Base-by-base conservation (phyloP, 1,140 invertebrate genomes). In the Philopotamus ludificatus region DNA sequence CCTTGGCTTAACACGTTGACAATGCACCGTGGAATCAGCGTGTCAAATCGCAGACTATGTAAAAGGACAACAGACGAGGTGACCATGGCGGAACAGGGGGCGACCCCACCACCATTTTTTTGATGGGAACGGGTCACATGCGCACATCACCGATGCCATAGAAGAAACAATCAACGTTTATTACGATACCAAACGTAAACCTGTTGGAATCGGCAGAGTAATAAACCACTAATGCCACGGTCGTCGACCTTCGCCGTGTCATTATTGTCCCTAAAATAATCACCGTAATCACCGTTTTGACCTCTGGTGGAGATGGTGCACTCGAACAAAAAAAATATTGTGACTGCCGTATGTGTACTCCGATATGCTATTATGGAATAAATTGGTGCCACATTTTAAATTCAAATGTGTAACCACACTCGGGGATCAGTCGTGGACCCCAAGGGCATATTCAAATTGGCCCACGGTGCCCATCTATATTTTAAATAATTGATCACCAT, bases 11-110 rank as follows among this genome's bases (percentile, higher is more conserved):
- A 63, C 61, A 21, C 42, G 61, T 63, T 42, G 7, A 63, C 61
- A 63, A 63, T 63, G 42, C 26, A 53, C 50, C 61, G 61, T 63
- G 61, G 55, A 28, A 63, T 63, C 47, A 54, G 61, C 26, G 61
- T 54, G 61, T 41, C 61, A 54, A 63, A 63, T 53, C 39, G 61
- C 47, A 53, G 25, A 20, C 61, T 39, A 45, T 39, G 45, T 28
- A 44, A 63, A 63, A 63, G 42, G 51, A 54, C 50, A 63, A 63
- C 50, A 25, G 61, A 26, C 44, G 28, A 34, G 28, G 28, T 34
- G 28, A 34, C 28, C 28, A 34, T 34, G 28, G 4, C 28, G 28
- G 28, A 34, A 34, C 28, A 34, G n/a, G n/a, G n/a, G n/a, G n/a
- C n/a, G 12, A 34, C 4, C 12, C 28, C 4, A 34, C 28, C 28